Evolutionary conservation across 2,888 invertebrate genomes (phyloP).

Genomic region (Homarus gammarus): DNA sequence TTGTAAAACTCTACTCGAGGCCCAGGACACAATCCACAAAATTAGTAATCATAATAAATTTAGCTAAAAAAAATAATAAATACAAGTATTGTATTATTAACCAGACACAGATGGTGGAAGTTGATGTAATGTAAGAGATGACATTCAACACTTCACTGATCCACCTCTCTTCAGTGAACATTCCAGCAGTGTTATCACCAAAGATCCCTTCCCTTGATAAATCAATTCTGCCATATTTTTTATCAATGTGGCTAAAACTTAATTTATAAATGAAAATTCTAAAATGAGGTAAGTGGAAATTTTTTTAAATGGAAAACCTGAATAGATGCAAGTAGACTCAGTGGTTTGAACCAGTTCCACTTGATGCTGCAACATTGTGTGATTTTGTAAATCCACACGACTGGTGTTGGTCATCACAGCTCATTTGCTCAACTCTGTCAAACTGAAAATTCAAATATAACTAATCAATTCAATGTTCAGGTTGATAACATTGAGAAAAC

Average conservation of each 20-base stretch:
- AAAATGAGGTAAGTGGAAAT: neutral
- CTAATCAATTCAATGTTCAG: no score
- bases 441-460: constrained; percentile 19
- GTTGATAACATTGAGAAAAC: no score
- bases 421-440: constrained; percentile 12
- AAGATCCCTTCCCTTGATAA: no score
- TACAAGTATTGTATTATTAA: neutral
- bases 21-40: neutral
- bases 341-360: neutral
- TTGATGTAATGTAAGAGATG: neutral
- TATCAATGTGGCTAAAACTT: neutral
- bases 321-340: neutral
- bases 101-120: neutral
- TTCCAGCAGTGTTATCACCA: no score
- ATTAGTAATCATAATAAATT: no score
- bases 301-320: neutral
- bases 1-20: neutral
- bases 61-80: neutral
- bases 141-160: neutral
- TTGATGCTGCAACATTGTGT: neutral
- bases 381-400: neutral
- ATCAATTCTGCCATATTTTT: no score
- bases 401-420: constrained; percentile 17
- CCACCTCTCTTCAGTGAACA: neutral
- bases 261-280: neutral